Percentiles rank a stretch among this genome's conserved stretches.
phyloP scores from a whole-genome alignment of 2,797 vertebrate genomes.

The Etheostoma nigrum region DNA sequence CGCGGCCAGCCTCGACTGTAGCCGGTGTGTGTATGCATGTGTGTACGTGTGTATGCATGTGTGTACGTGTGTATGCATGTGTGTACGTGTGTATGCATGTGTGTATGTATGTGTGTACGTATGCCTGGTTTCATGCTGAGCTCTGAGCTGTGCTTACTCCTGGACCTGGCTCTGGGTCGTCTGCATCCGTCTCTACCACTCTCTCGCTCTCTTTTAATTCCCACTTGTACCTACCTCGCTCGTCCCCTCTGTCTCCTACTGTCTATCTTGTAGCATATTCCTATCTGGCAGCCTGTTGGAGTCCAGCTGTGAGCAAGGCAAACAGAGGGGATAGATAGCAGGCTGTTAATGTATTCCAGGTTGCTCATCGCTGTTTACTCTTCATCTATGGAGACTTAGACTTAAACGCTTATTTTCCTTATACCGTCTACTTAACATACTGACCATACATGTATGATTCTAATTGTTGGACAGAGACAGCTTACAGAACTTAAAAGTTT shows the following conservation, averaged over 20 bases:
- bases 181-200: conserved; percentile 56
- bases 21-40: conserved; percentile 41
- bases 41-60: conserved; percentile 24
- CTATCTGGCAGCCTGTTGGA: conserved; percentile 29
- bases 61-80: conserved; percentile 26
- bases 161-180: conserved; percentile 57
- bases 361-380: conserved; percentile 24
- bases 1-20: conserved; percentile 68
- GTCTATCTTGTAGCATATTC: conserved; percentile 36
- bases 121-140: conserved; percentile 64
- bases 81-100: conserved; percentile 24
- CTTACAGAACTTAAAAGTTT: not conserved
- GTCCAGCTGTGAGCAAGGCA: conserved; percentile 66
- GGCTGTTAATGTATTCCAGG: conserved; percentile 30
- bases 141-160: conserved; percentile 72
- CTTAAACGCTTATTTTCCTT: not conserved
- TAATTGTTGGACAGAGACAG: not conserved
- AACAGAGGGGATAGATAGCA: conserved; percentile 21
- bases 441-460: not conserved
- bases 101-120: no score
- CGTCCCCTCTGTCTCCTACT: not conserved
- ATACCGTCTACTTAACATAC: not conserved
- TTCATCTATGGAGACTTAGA: not conserved
- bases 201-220: not conserved
- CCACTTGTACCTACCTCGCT: conserved; percentile 16